Evolutionary conservation across 1,140 invertebrate species (phyloP), one percentile per base, ranked within the genome.

Genomic region (Colletes gigas): DNA sequence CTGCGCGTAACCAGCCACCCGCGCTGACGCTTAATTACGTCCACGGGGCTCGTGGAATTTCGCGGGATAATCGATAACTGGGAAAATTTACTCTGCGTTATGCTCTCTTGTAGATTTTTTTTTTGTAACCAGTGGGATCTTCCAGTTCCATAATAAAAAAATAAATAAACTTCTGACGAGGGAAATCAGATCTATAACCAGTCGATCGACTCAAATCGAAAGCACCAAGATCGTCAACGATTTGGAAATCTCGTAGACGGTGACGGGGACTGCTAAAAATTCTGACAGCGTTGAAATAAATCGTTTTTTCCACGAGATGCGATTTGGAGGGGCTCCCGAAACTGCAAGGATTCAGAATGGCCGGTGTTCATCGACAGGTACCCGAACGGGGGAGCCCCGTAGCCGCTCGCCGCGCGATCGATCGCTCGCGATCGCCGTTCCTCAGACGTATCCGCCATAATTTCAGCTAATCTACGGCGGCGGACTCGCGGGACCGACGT

Each of bases 391-490:
- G n/a, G 57, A 19, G 57, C 5, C 4, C 6, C n/a, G n/a, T 14
- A 19, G 47, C 65, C 14, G 19, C 47, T 59, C 3, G 4, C 54
- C 14, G 6, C 17, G 41, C 70, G 70, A 72, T 62, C 21, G 70
- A 62, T 72, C 7, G 70, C 30, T 21, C 41, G 7, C 69, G 55
- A 44, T 12, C 21, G n/a, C 57, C 30, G 15, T 52, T 44, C 57
- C 59, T 30, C 57, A 66, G 41, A 10, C 17, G 17, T 21, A 39
- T 21, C 17, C 66, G 41, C 55, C 44, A 65, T 65, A 72, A 78
- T 78, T 78, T 10, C 68, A 17, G 9, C 77, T 50, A 72, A 78
- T 78, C 68, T 57, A 72, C 55, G 63, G 68, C 77, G 19, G n/a
- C 39, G 8, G 19, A 14, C 21, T 55, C 62, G 8, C 55, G 19